Evolutionary conservation across 1,140 invertebrate genomes (phyloP), one percentile per base, ranked within the genome.

Genomic region (Latrodectus geometricus): DNA sequence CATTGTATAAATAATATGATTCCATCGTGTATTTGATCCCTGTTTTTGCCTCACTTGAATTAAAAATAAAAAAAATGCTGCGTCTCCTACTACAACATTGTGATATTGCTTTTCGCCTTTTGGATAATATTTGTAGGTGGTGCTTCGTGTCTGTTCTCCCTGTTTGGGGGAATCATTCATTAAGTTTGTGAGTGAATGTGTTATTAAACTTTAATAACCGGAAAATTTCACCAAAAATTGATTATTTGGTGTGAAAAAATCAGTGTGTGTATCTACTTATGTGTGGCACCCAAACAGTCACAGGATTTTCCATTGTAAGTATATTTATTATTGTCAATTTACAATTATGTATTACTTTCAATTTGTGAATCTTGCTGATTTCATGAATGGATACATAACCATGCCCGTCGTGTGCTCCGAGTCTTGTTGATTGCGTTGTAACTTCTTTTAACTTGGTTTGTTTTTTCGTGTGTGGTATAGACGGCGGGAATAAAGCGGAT

Each of bases 51-150:
- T 61, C 11, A 1, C 11, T 11, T 2, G 54, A 17, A 17, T 11
- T 17, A 61, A 17, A 17, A 61, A 14, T 61, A 61, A 61, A 49
- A n/a, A 86, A 77, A 86, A 86, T 86, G 83, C 61, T 73, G 66
- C 83, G 50, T 69, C 75, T 69, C 56, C 75, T 48, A 69, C 48
- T 70, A n/a, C 49, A 61, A 9, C 75, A n/a, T 76, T 73, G 76
- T 86, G n/a, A n/a, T 86, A 49, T 72, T 69, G 12, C 65, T 50
- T 49, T 86, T 56, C 20, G 83, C 77, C 61, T 70, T 52, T 66
- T 86, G 74, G 68, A 48, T 61, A 78, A 77, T 86, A 78, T 86
- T 77, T 86, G 75, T 86, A 77, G 74, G 75, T 86, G 75, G 72
- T 83, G 76, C 21, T 69, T 17, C 72, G 50, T 61, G 54, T 61